Conservation (phyloP, 2,888 invertebrate species). For the Drosophila anomalata region DNA sequence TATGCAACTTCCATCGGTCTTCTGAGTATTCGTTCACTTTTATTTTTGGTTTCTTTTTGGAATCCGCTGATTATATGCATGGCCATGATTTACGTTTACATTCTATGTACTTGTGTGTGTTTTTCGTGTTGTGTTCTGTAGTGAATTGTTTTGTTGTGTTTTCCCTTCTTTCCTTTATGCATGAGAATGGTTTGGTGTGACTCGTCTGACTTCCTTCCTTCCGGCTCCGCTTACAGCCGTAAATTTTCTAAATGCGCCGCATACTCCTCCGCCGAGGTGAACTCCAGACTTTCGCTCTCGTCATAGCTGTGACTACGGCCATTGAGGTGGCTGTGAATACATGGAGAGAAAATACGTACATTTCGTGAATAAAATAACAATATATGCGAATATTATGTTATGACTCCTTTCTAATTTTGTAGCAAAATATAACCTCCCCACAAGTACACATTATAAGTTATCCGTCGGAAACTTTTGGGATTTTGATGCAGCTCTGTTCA, state of each 20-base stretch:
- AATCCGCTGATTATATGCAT: slow-evolving; percentile 78
- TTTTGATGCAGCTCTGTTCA: neutral
- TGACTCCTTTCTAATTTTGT: no score
- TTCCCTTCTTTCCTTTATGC: slow-evolving; percentile 22
- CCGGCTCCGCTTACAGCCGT: slow-evolving; percentile 56
- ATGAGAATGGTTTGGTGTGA: slow-evolving; percentile 57
- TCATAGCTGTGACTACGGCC: slow-evolving; percentile 34
- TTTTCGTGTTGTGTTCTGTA: slow-evolving; percentile 22
- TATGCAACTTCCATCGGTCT: slow-evolving; percentile 62
- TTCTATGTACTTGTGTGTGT: slow-evolving; percentile 44
- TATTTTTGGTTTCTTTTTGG: slow-evolving; percentile 70
- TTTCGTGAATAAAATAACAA: neutral
- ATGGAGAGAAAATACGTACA: slow-evolving; percentile 9
- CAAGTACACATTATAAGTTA: no score
- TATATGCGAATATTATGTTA: no score
- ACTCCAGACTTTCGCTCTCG: slow-evolving; percentile 61
- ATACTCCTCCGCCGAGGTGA: slow-evolving; percentile 81
- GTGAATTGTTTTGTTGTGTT: slow-evolving; percentile 36
- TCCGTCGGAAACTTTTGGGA: neutral
- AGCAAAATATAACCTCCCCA: no score
- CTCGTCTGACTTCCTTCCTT: slow-evolving; percentile 46
- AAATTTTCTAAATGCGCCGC: slow-evolving; percentile 80
- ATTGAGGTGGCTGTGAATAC: slow-evolving; percentile 20
- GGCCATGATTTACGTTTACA: slow-evolving; percentile 73
- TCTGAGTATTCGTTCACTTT: slow-evolving; percentile 59